Evolutionary conservation across 37 sponge, comb jelly and placozoan species (phyloP).

Genomic region (Corticium candelabrum): DNA sequence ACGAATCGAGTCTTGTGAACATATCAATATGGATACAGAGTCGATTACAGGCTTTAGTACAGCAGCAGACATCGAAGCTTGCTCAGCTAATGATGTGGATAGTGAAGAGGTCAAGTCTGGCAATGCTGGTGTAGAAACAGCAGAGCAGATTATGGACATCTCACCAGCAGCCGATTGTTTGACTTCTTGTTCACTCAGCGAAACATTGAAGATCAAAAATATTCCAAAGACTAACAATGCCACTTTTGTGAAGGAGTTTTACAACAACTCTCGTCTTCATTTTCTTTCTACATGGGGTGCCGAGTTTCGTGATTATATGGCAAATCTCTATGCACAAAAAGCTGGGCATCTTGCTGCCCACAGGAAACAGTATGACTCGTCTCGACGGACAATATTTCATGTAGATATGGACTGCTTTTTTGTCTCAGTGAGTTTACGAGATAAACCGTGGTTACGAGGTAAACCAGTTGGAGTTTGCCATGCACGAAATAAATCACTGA

Average conservation of each 20-base stretch:
- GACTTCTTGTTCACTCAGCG: background rate
- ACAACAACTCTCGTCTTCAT: constrained; percentile 77
- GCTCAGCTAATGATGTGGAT: background rate
- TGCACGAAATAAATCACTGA: constrained; percentile 12
- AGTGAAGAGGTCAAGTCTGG: background rate
- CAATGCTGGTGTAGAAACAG: background rate
- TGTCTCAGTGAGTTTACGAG: constrained; percentile 57
- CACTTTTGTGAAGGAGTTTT: constrained; percentile 65
- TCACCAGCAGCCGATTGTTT: background rate
- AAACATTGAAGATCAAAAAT: background rate
- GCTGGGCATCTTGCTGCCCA: background rate
- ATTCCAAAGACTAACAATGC: background rate
- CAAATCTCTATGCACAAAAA: constrained; percentile 12
- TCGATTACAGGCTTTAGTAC: too few relatives aligned
- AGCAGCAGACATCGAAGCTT: too few relatives aligned
- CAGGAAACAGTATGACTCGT: background rate
- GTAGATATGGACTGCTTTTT: constrained; percentile 93
- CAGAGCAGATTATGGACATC: background rate
- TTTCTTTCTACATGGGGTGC: constrained; percentile 77
- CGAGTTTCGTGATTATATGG: constrained; percentile 59
- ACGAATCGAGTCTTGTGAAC: too few relatives aligned
- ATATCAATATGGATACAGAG: too few relatives aligned
- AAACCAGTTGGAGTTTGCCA: constrained; percentile 83
- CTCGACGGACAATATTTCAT: constrained; percentile 56
- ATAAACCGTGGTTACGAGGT: constrained; percentile 50